Evolutionary conservation across 2,888 invertebrate species (phyloP).

Genomic region (Nymphalis urticae): DNA sequence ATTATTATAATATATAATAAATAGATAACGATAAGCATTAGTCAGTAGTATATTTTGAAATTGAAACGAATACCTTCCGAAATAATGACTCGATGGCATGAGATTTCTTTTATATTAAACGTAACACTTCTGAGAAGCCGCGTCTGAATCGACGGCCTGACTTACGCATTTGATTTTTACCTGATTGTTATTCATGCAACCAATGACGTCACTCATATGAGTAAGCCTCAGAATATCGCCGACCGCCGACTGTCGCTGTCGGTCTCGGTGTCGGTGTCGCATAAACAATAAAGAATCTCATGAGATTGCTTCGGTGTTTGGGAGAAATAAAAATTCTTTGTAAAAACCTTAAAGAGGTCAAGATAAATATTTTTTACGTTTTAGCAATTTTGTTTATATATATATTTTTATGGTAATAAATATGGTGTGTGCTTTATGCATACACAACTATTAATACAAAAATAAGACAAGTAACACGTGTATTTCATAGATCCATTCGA

Average conservation of each 20-base stretch:
- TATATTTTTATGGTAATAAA: no score
- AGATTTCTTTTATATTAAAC: conserved; percentile 45
- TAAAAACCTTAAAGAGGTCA: conserved; percentile 16
- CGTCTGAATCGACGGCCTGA: conserved; percentile 36
- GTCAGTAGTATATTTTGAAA: background rate
- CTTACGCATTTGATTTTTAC: conserved; percentile 56
- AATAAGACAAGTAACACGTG: no score
- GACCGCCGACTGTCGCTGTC: background rate
- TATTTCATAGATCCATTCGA: no score
- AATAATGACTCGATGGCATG: conserved; percentile 38
- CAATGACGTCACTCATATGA: conserved; percentile 73
- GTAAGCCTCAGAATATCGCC: conserved; percentile 61
- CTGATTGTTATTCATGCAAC: conserved; percentile 69
- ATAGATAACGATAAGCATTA: no score
- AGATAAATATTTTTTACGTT: conserved; percentile 1
- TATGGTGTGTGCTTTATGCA: no score
- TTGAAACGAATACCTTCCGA: conserved; percentile 32
- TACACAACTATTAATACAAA: no score
- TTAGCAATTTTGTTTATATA: background rate
- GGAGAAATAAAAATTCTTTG: conserved; percentile 15
- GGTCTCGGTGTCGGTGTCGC: conserved; percentile 22
- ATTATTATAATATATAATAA: no score
- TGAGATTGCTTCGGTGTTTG: conserved; percentile 26
- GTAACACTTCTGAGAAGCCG: conserved; percentile 46
- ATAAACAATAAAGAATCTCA: conserved; percentile 5